Percentiles rank a stretch among this genome's conserved stretches.
Evolutionary conservation across 2,888 invertebrate species (phyloP).

Genomic region (Apamea crenata): DNA sequence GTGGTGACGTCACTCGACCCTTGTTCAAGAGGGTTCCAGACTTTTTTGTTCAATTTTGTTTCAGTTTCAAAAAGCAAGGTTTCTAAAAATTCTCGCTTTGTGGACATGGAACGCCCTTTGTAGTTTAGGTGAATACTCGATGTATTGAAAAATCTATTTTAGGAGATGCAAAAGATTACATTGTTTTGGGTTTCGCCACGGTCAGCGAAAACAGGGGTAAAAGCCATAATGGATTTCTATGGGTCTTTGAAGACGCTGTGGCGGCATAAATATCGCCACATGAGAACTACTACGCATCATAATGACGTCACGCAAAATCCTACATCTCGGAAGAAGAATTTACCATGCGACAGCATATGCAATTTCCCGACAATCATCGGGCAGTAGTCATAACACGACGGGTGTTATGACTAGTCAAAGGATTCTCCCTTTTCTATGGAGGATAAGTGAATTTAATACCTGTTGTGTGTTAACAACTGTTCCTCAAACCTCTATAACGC

Average conservation of each 20-base stretch:
- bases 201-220: not conserved
- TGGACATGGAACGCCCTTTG: not conserved
- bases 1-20: conserved; percentile 30
- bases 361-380: not conserved
- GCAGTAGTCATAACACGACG: no score
- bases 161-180: not conserved
- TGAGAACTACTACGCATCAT: no score
- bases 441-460: not conserved
- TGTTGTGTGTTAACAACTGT: no score
- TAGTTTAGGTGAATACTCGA: not conserved
- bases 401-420: no score
- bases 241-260: not conserved
- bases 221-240: not conserved
- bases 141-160: not conserved
- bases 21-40: conserved; percentile 34
- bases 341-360: no score
- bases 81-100: not conserved
- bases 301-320: no score
- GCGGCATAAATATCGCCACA: no score
- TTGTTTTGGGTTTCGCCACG: not conserved
- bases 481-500: not conserved
- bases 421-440: not conserved
- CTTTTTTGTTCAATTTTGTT: conserved; percentile 40
- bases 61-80: conserved; percentile 26
- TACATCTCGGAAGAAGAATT: no score